Evolutionary conservation across 2,888 invertebrate genomes (phyloP).

Genomic region (Amphiduros pacificus): DNA sequence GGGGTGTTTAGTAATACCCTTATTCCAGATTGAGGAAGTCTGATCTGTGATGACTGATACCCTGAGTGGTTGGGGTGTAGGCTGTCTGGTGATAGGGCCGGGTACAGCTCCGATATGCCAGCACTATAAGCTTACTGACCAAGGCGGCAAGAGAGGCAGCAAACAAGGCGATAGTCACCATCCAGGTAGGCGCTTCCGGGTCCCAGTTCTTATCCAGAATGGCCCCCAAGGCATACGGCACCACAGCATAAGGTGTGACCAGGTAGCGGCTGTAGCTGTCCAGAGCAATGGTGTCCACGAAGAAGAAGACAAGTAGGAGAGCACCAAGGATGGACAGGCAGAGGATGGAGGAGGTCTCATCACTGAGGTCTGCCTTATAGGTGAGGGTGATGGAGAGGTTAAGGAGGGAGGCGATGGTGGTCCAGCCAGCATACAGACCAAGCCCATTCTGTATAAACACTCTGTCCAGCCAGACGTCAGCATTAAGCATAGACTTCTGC

Average conservation of each 20-base stretch:
- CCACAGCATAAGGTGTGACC: conserved; percentile 44
- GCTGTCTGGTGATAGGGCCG: too few relatives aligned
- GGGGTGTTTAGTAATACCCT: too few relatives aligned
- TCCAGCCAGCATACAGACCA: conserved; percentile 47
- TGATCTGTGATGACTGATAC: too few relatives aligned
- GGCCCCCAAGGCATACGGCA: conserved; percentile 43
- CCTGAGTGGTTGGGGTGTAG: too few relatives aligned
- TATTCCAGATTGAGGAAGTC: too few relatives aligned
- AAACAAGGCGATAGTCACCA: too few relatives aligned
- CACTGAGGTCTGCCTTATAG: conserved; percentile 27
- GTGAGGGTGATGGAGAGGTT: conserved; percentile 40
- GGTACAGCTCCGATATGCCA: too few relatives aligned
- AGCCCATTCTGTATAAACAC: conserved; percentile 46
- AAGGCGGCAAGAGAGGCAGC: too few relatives aligned
- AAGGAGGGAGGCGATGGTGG: conserved; percentile 42
- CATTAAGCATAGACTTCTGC: neutral
- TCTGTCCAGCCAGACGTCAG: conserved; percentile 43
- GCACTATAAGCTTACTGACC: too few relatives aligned
- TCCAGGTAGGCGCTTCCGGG: too few relatives aligned
- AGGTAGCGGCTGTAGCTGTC: conserved; percentile 47
- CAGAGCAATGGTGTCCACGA: conserved; percentile 38
- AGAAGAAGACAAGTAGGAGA: conserved; percentile 34
- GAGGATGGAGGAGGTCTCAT: conserved; percentile 32
- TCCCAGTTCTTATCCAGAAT: conserved; percentile 39
- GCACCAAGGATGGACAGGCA: conserved; percentile 34